Conservation (phyloP, 2,113 vertebrate species). For the Thermophis baileyi region DNA sequence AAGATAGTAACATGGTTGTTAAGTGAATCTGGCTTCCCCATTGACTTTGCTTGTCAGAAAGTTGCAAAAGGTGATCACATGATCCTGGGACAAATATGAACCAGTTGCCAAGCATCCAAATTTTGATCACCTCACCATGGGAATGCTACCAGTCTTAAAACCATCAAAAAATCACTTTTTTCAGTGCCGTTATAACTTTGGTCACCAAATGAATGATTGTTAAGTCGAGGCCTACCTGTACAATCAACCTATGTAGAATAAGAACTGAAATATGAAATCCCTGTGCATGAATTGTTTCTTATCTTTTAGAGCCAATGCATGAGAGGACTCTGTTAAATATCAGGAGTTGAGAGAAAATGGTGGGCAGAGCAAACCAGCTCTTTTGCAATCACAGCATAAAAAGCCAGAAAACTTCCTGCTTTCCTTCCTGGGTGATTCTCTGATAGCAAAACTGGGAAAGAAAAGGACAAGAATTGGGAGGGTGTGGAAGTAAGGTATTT, state of each 20-base stretch:
- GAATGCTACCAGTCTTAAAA: background rate
- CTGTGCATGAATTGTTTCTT: background rate
- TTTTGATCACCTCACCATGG: too few relatives aligned
- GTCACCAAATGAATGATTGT: background rate
- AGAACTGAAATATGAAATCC: background rate
- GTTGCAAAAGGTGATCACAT: too few relatives aligned
- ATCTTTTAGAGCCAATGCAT: background rate
- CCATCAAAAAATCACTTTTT: background rate
- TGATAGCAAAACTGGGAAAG: background rate
- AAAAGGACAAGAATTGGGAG: background rate
- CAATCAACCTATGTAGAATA: background rate
- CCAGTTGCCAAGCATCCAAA: too few relatives aligned
- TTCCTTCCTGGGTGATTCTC: background rate
- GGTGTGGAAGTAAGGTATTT: background rate
- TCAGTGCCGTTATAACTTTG: background rate
- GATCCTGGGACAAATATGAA: too few relatives aligned
- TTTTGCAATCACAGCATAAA: background rate
- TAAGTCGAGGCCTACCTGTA: background rate
- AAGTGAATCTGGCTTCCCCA: too few relatives aligned
- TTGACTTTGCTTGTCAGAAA: too few relatives aligned
- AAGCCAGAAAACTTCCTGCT: background rate
- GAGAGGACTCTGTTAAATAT: background rate
- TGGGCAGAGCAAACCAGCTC: background rate
- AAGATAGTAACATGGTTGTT: too few relatives aligned
- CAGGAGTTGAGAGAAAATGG: background rate